Base-by-base conservation (phyloP, 2,888 invertebrate genomes). In the Sinotaia quadrata region DNA sequence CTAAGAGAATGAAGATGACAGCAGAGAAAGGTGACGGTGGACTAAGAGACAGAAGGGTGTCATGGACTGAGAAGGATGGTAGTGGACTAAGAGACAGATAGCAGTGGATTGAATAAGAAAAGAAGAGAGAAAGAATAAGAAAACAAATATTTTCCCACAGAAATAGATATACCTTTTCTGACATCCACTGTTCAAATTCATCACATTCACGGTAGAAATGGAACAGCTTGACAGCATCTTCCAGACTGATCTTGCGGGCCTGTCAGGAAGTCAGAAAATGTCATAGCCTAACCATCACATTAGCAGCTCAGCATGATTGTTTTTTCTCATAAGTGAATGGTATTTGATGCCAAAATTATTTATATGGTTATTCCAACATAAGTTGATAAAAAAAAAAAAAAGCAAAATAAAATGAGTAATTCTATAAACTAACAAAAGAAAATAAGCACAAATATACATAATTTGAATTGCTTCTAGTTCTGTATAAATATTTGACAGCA, bases 111-210 rank as follows among this genome's bases (percentile, higher is more conserved):
- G 27, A 31, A 24, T 5, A 24, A 24, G 31, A 57, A 33, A 57
- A 7, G 34, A 33, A 31, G 57, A 7, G 5, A 57, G 49, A 49
- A 24, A 49, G 49, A 49, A 18, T 21, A 4, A 49, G 49, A 49
- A 18, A 18, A 24, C 5, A 4, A 18, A 21, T 44, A 21, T 44
- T 18, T 8, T 24, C 24, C 21, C 21, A 12, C 7, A 47, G 47
- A 12, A n/a, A n/a, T n/a, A 18, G 21, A 47, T 61, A 68, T 75
- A 89, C 89, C 79, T 97, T 97, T 76, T 98, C 98, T 81, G 93
- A 94, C 89, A 98, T 96, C 98, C 98, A 99, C 80, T 93, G 93
- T 88, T 98, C 97, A 86, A 99, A 97, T 89, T 97, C 97, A 83
- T 98, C 97, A 88, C 98, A 98, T 86, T 98, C 98, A 12, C 95